phyloP scores from a whole-genome alignment of 2,797 vertebrate genomes.

The Acomys russatus region DNA sequence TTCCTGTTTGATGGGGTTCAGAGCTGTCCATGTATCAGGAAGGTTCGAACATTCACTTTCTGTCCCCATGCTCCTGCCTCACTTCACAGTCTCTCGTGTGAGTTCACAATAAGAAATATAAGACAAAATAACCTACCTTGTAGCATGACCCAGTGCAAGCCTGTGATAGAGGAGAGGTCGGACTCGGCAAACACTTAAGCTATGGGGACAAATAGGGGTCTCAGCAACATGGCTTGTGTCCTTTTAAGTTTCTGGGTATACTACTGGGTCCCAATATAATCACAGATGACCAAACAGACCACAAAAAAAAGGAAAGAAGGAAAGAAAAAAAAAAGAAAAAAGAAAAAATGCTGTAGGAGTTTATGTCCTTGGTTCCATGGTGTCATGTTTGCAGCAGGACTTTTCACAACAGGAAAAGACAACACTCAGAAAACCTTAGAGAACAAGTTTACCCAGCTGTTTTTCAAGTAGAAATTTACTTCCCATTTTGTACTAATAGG shows the following conservation, averaged over 20 bases:
- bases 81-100: not conserved
- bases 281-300: not conserved
- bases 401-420: not conserved
- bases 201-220: not conserved
- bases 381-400: not conserved
- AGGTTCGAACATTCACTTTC: not conserved
- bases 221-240: not conserved
- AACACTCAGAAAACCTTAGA: not conserved
- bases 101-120: not conserved
- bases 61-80: not conserved
- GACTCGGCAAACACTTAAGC: not conserved
- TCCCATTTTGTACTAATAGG: not conserved
- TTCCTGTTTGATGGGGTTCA: not conserved
- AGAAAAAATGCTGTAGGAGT: not conserved
- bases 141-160: not conserved
- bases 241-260: not conserved
- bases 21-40: not conserved
- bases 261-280: not conserved
- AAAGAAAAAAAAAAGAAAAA: no score
- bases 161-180: not conserved
- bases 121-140: not conserved
- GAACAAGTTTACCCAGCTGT: not conserved
- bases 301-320: not conserved
- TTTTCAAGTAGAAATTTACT: constrained; percentile 29
- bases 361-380: no score